Evolutionary conservation across 2,888 invertebrate species (phyloP).

Genomic region (Gonocerus acuteangulatus): DNA sequence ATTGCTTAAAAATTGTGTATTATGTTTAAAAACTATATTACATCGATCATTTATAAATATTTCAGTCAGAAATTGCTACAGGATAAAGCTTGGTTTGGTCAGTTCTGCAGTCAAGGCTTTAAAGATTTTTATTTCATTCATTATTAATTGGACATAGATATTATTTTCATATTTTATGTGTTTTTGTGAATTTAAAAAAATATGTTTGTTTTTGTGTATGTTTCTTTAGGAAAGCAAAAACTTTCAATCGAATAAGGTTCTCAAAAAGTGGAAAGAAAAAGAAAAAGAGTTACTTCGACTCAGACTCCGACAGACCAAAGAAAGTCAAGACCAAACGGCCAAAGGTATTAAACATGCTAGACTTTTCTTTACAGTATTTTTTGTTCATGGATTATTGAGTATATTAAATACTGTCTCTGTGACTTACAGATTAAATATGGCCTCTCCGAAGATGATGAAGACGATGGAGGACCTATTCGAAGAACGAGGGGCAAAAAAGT

Average conservation of each 20-base stretch:
- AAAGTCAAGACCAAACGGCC: conserved; percentile 38
- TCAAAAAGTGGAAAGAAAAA: conserved; percentile 33
- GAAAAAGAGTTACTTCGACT: conserved; percentile 40
- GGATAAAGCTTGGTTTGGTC: too few species aligned
- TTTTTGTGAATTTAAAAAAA: too few species aligned
- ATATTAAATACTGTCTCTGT: not conserved
- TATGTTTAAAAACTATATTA: too few species aligned
- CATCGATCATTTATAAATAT: too few species aligned
- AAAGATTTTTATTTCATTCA: too few species aligned
- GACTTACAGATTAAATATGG: conserved; percentile 40
- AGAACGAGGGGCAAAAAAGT: conserved; percentile 66
- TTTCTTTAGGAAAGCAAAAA: conserved; percentile 8
- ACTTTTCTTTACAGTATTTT: too few species aligned
- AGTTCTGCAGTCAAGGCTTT: too few species aligned
- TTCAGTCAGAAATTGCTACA: too few species aligned
- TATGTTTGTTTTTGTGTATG: too few species aligned
- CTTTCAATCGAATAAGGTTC: conserved; percentile 15
- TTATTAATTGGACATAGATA: too few species aligned
- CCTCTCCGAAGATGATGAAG: conserved; percentile 45
- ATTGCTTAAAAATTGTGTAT: too few species aligned
- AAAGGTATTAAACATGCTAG: conserved; percentile 24
- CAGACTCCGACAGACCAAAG: conserved; percentile 39
- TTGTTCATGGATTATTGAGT: not conserved
- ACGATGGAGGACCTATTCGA: conserved; percentile 56
- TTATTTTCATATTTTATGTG: too few species aligned